These are phyloP conservation scores for Ailurus styani DNA, from an alignment of 2,113 vertebrate genomes.

Conservation along the genomic window DNA sequence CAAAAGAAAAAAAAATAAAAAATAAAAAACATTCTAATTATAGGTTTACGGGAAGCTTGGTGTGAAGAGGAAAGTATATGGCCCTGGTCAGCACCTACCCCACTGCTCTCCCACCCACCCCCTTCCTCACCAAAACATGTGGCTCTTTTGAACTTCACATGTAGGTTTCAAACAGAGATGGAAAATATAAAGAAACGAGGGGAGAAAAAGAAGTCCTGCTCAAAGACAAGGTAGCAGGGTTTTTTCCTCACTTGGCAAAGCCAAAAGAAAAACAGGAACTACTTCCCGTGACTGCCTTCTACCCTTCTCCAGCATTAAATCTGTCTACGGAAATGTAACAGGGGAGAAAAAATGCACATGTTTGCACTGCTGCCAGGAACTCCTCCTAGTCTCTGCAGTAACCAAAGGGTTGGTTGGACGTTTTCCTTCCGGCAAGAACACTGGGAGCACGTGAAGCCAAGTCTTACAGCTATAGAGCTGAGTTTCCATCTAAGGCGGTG, in stretches of 20 bases:
- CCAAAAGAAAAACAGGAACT: slow-evolving; percentile 22
- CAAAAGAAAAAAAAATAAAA: background rate
- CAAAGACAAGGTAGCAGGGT: background rate
- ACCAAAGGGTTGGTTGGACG: background rate
- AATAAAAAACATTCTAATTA: accelerated
- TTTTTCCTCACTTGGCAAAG: background rate
- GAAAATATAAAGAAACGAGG: background rate
- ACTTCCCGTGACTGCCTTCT: background rate
- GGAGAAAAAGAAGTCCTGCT: background rate
- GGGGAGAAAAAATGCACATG: background rate
- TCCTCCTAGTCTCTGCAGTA: background rate
- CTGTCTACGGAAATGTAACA: background rate
- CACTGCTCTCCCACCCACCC: background rate
- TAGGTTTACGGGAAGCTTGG: background rate
- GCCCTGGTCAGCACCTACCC: background rate
- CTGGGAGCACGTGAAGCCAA: accelerated
- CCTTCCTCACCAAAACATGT: background rate
- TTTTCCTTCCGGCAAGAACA: background rate
- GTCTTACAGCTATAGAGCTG: background rate
- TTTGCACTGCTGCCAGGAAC: background rate
- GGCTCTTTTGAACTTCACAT: background rate
- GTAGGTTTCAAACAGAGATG: background rate
- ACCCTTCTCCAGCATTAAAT: background rate
- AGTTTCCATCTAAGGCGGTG: background rate
- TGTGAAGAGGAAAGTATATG: background rate